A percentile compares a stretch with the other conserved stretches of the same genome.
Conservation (phyloP, 2,888 invertebrate species). For the Galeruca laticollis region DNA sequence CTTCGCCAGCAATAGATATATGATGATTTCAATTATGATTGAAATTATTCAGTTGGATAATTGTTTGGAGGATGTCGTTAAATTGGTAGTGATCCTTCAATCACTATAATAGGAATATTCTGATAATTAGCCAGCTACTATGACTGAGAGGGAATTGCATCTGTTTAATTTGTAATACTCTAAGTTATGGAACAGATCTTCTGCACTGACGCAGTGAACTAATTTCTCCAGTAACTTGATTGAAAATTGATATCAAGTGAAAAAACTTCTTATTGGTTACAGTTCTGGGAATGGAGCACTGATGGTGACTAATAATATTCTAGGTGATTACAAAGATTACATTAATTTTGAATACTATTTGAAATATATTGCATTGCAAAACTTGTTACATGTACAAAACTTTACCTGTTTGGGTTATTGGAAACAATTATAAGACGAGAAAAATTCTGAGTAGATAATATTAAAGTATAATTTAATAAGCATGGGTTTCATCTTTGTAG, state of each 20-base stretch:
- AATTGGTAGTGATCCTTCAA: constrained; percentile 25
- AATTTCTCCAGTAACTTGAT: neutral
- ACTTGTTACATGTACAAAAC: too few species aligned
- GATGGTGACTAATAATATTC: too few species aligned
- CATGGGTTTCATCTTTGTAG: too few species aligned
- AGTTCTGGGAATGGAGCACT: too few species aligned
- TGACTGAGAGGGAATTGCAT: constrained; percentile 22
- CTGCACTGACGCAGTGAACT: neutral
- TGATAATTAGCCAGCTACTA: constrained; percentile 33
- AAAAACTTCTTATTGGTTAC: too few species aligned
- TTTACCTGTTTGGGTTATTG: too few species aligned
- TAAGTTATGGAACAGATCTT: constrained; percentile 12
- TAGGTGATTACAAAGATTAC: too few species aligned
- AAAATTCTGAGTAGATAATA: too few species aligned
- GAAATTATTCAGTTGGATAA: constrained; percentile 24
- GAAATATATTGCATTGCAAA: too few species aligned
- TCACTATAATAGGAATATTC: constrained; percentile 28
- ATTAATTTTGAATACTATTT: too few species aligned
- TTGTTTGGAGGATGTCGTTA: constrained; percentile 31
- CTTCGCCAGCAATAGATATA: neutral
- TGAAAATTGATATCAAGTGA: neutral
- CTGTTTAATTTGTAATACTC: constrained; percentile 31
- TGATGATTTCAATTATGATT: constrained; percentile 13
- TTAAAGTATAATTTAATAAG: too few species aligned
- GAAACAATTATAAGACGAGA: too few species aligned